A percentile compares a stretch with the other conserved stretches of the same genome.
Evolutionary conservation across 2,797 vertebrate species (phyloP).

Genomic region (Danio tinwini): DNA sequence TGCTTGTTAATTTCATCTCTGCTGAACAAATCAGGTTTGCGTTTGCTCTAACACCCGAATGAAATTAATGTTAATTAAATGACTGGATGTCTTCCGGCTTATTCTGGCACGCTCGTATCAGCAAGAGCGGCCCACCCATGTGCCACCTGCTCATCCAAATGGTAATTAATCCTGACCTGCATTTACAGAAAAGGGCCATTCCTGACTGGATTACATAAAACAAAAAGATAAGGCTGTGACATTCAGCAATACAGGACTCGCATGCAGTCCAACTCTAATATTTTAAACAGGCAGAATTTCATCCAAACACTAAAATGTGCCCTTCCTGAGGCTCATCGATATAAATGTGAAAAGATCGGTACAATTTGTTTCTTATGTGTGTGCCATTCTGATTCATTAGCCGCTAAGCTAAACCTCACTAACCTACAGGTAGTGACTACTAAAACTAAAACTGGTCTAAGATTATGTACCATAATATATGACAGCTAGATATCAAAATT

Average conservation of each 20-base stretch:
- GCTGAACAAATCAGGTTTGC: constrained; percentile 40
- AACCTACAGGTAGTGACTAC: neutral
- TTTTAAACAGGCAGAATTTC: constrained; percentile 24
- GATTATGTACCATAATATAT: neutral
- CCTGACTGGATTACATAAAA: constrained; percentile 29
- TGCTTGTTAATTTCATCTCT: constrained; percentile 54
- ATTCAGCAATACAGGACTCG: constrained; percentile 2
- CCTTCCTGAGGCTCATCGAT: constrained; percentile 6
- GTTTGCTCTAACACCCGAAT: constrained; percentile 54
- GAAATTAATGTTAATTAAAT: constrained; percentile 74
- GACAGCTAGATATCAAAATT: neutral
- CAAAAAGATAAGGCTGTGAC: constrained; percentile 2
- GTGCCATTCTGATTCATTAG: neutral
- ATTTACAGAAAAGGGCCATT: constrained; percentile 21
- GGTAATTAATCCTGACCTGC: constrained; percentile 30
- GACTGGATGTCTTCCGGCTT: constrained; percentile 57
- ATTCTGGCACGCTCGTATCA: constrained; percentile 50
- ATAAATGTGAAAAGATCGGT: neutral
- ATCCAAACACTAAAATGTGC: constrained; percentile 3
- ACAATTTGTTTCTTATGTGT: neutral
- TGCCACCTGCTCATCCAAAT: constrained; percentile 71
- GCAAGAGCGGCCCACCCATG: constrained; percentile 57
- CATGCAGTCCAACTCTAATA: neutral
- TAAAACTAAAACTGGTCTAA: neutral
- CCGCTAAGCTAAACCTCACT: constrained; percentile 11